Evolutionary conservation across 1,140 invertebrate genomes (phyloP), one percentile per base, ranked within the genome.

Genomic region (Tyrophagus putrescentiae): DNA sequence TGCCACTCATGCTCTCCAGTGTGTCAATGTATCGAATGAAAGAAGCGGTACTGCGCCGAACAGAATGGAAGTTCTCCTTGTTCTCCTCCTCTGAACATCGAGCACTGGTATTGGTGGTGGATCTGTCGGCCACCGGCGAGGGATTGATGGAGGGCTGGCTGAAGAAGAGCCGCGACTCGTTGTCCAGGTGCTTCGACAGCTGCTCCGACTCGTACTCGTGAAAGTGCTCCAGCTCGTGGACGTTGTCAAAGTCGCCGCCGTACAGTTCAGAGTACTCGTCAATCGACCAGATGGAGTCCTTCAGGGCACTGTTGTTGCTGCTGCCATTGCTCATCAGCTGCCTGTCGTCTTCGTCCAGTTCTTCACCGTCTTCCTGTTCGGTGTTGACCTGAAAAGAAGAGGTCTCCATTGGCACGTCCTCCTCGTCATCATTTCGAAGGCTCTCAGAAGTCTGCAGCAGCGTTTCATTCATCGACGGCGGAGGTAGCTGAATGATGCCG

Each of bases 261-360:
- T 54, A 54, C 13, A 54, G 39, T 27, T 36, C 52, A 2, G 52
- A 13, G 39, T 54, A 54, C 39, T 54, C 52, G 11, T 54, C 52
- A 25, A 54, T 54, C 16, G 52, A 54, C 52, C 52, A 54, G 21
- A n/a, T 31, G 27, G 39, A 39, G 36, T 39, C 36, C 36, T n/a
- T 39, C 36, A 39, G 36, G 36, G 21, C 21, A n/a, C n/a, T n/a
- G n/a, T n/a, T n/a, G n/a, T 39, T 39, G 36, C 36, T 39, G 13
- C 21, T 13, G 36, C 13, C 21, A 39, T 39, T 39, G 36, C 13
- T 13, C 13, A 39, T 39, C 13, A n/a, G n/a, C n/a, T n/a, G n/a
- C n/a, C n/a, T n/a, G n/a, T n/a, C n/a, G n/a, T n/a, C n/a, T n/a
- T n/a, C n/a, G n/a, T n/a, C n/a, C n/a, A n/a, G n/a, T n/a, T n/a